Evolutionary conservation across 2,888 invertebrate genomes (phyloP).

Genomic region (Troglohyphantes excavatus): DNA sequence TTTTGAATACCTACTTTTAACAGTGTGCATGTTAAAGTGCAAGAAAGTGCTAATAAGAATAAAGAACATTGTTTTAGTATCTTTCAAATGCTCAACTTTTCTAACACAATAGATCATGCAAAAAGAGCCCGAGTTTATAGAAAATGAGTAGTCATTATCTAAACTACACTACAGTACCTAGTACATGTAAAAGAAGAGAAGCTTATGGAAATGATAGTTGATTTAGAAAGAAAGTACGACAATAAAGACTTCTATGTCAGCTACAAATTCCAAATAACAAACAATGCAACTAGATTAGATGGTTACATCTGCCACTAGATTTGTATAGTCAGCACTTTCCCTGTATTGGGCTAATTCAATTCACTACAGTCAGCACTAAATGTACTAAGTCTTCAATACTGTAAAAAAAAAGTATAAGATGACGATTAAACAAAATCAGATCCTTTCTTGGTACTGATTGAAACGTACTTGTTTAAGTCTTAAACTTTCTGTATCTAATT

Average conservation of each 20-base stretch:
- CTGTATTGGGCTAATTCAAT: constrained; percentile 50
- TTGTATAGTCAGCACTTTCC: constrained; percentile 49
- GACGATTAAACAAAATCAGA: background rate
- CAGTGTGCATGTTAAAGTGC: too few species aligned
- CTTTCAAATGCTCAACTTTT: constrained; percentile 76
- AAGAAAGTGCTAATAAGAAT: background rate
- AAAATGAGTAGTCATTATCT: constrained; percentile 29
- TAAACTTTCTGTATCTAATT: too few species aligned
- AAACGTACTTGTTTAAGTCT: too few species aligned
- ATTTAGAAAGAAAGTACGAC: constrained; percentile 17
- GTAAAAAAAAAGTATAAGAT: constrained; percentile 64
- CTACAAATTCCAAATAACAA: constrained; percentile 33
- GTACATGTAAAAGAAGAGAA: constrained; percentile 38
- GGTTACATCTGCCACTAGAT: constrained; percentile 44
- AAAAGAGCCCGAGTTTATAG: constrained; percentile 31
- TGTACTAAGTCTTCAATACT: constrained; percentile 76
- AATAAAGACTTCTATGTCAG: background rate
- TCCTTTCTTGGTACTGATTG: too few species aligned
- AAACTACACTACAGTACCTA: constrained; percentile 49
- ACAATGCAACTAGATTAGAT: constrained; percentile 44
- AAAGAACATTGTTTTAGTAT: constrained; percentile 1
- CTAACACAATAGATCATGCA: constrained; percentile 65
- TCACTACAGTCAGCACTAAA: constrained; percentile 63
- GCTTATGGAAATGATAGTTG: constrained; percentile 19
- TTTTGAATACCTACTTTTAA: too few species aligned